Evolutionary conservation across 2,888 invertebrate species (phyloP).

Genomic region (Drosophila helvetica): DNA sequence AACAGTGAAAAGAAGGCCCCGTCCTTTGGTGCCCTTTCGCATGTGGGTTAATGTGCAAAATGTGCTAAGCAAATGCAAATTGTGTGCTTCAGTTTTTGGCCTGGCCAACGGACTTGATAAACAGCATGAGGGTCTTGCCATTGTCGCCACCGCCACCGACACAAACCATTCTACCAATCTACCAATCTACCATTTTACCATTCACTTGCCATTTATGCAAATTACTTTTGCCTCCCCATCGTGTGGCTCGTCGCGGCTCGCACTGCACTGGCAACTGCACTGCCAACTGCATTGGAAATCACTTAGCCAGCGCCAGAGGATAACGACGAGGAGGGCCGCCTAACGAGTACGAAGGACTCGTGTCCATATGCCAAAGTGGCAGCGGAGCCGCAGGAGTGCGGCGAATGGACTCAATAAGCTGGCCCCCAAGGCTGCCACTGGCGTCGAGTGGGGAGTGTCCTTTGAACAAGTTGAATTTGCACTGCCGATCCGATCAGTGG

Average conservation of each 20-base stretch:
- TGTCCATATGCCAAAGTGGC: constrained; percentile 25
- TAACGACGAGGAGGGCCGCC: constrained; percentile 16
- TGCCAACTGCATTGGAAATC: constrained; percentile 75
- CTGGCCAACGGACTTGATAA: constrained; percentile 21
- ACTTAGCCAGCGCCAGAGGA: constrained; percentile 54
- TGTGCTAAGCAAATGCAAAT: constrained; percentile 72
- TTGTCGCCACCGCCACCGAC: background rate
- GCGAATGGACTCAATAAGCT: constrained; percentile 36
- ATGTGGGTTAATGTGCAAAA: constrained; percentile 73
- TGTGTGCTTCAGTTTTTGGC: constrained; percentile 38
- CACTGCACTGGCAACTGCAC: too few relatives aligned
- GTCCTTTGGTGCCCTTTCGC: constrained; percentile 33
- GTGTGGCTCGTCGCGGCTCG: background rate
- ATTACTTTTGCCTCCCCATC: constrained; percentile 32
- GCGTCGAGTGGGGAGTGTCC: constrained; percentile 31
- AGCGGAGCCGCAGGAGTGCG: constrained; percentile 3
- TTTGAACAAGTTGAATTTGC: constrained; percentile 52
- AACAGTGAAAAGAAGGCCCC: constrained; percentile 31
- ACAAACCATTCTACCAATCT: background rate
- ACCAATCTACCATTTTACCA: constrained; percentile 21
- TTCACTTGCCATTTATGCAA: constrained; percentile 62
- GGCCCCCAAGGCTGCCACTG: constrained; percentile 40
- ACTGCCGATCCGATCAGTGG: constrained; percentile 51
- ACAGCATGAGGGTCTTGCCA: constrained; percentile 10
- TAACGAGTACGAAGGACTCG: constrained; percentile 15